phyloP scores from a whole-genome alignment of 2,888 invertebrate species.

The Peribatodes rhomboidaria region DNA sequence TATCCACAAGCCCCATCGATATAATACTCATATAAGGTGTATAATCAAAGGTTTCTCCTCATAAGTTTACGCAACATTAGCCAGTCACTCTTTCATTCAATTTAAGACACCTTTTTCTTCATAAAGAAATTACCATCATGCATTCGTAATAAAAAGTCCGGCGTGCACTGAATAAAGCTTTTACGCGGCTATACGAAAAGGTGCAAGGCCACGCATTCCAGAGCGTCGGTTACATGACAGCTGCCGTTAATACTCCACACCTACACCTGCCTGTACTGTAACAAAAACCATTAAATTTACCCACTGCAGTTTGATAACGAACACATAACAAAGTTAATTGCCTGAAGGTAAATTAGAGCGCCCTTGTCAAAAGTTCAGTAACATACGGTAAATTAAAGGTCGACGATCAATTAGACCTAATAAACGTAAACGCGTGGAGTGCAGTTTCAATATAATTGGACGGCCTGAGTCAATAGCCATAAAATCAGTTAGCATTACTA shows the following conservation, averaged over 20 bases:
- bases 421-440: slow-evolving; percentile 3
- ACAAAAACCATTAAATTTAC: slow-evolving; percentile 29
- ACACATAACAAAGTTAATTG: slow-evolving; percentile 37
- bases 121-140: neutral
- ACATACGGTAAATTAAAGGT: slow-evolving; percentile 30
- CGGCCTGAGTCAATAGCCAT: neutral
- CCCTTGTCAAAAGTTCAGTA: slow-evolving; percentile 50
- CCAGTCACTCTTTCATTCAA: neutral
- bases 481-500: neutral
- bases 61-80: neutral
- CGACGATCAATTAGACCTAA: slow-evolving; percentile 27
- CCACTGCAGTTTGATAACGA: slow-evolving; percentile 14
- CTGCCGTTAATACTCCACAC: slow-evolving; percentile 52
- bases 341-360: slow-evolving; percentile 49
- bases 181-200: slow-evolving; percentile 44
- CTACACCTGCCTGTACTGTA: slow-evolving; percentile 59
- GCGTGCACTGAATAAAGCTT: slow-evolving; percentile 8
- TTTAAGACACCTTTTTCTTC: neutral
- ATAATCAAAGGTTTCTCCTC: too few relatives aligned
- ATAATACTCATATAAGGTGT: too few relatives aligned
- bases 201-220: slow-evolving; percentile 60
- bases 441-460: slow-evolving; percentile 5
- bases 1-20: too few relatives aligned
- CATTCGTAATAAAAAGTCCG: neutral
- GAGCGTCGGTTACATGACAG: slow-evolving; percentile 63